Evolutionary conservation across 2,888 invertebrate genomes (phyloP).

Genomic region (Prostheceraeus crozeri): DNA sequence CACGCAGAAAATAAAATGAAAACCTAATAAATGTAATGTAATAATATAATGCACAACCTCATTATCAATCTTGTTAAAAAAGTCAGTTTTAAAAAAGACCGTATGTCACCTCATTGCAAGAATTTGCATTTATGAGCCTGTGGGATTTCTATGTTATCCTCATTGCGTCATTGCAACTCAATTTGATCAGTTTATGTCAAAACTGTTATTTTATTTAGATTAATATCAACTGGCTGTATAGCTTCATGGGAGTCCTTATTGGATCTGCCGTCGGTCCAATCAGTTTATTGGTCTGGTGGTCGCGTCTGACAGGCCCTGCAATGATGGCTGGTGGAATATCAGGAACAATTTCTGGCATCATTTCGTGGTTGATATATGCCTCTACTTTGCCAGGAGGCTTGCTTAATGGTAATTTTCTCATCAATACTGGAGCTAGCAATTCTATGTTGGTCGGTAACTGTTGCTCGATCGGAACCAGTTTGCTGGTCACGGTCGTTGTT

Average conservation of each 20-base stretch:
- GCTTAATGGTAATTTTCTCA: constrained; percentile 44
- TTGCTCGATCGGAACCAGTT: constrained; percentile 49
- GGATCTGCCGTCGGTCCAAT: constrained; percentile 56
- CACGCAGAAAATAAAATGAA: too few relatives aligned
- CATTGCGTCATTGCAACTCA: too few relatives aligned
- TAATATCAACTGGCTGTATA: constrained; percentile 53
- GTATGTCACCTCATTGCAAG: too few relatives aligned
- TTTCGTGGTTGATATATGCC: constrained; percentile 52
- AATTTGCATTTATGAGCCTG: too few relatives aligned
- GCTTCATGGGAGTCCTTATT: constrained; percentile 56
- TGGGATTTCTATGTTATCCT: too few relatives aligned
- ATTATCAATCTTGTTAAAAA: too few relatives aligned
- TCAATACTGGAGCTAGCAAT: constrained; percentile 45
- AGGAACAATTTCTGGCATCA: constrained; percentile 49
- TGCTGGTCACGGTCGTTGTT: constrained; percentile 47
- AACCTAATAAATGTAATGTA: too few relatives aligned
- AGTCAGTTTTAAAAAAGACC: too few relatives aligned
- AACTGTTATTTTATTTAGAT: too few relatives aligned
- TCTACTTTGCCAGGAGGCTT: constrained; percentile 50
- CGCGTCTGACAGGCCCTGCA: constrained; percentile 48
- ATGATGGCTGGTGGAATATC: constrained; percentile 52
- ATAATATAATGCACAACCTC: too few relatives aligned
- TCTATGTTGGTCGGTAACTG: constrained; percentile 55
- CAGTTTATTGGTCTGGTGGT: constrained; percentile 53
- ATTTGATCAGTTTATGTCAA: too few relatives aligned